Base-by-base conservation (phyloP, 2,113 vertebrate species). In the Microcebus murinus region DNA sequence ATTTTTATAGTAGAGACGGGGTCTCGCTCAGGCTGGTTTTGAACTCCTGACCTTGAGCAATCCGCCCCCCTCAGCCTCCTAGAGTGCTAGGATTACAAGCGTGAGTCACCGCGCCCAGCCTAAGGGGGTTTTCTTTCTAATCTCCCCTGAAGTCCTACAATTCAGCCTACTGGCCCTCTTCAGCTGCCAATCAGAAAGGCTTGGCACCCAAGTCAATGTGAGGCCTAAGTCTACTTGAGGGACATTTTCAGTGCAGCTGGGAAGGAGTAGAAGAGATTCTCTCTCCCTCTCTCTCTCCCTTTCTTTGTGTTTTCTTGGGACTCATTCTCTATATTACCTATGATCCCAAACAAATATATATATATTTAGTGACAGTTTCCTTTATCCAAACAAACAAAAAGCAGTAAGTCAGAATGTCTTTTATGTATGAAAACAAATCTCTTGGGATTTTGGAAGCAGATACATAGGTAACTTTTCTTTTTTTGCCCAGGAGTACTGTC, bases 371-470 rank as follows among this genome's bases (percentile, higher is more conserved):
- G 48, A 34, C 8, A 42, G 25, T 57, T 80, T 70, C 34, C 9
- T 48, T 70, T 52, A 79, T 73, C 39, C 2, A 27, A 36, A 83
- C 57, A 63, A 27, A 59, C 20, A 61, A 63, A 63, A 42, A 87
- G 3, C 6, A 77, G 1, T 81, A 85, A 59, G 20, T 96, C 11
- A 94, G 77, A 94, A 55, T 92, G 13, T 91, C 59, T 82, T 95
- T 76, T 73, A 71, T 87, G 87, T 94, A 86, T 71, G 80, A 74
- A 96, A 91, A 52, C 18, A 89, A 79, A 57, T 87, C 31, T 94
- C 68, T 87, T 87, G 12, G 27, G 21, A 95, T 74, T 74, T 80
- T 63, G 27, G 50, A 31, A 93, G 31, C 20, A 94, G 36, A 55
- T n/a, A 34, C 4, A 36, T 50, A 67, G 71, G 23, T 59, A 83